Evolutionary conservation across 2,888 invertebrate genomes (phyloP), one percentile per base, ranked within the genome.

Genomic region (Trissolcus japonicus): DNA sequence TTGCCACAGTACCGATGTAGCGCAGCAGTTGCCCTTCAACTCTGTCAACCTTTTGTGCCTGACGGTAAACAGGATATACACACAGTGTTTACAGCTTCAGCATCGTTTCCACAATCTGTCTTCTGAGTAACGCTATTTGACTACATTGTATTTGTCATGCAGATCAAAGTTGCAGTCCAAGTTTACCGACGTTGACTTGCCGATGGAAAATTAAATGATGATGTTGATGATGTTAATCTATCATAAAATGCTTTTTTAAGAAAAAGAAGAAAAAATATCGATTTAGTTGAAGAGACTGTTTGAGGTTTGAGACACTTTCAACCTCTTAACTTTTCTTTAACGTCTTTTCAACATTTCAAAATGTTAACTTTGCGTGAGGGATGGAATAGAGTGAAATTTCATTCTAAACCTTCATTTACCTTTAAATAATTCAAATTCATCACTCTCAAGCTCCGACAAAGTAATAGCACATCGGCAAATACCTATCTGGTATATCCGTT

Each of bases 61-160:
- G 73, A 56, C 57, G 43, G 73, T 78, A 73, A 78, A 78, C 77
- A 78, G 35, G 11, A 59, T 61, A 55, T 67, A 72, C 55, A 46
- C 29, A 66, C 65, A 65, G 61, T 73, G 73, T 73, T 78, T 78
- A 78, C 73, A 65, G 68, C 73, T 68, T 56, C 69, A 55, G 73
- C 77, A 62, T 67, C 72, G 67, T 56, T 69, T 73, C 65, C 67
- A 72, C 62, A 72, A 77, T 77, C 72, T 68, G 72, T 68, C 72
- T 71, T 73, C 77, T 56, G 60, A 68, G 68, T 68, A 73, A 77
- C 61, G 77, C 60, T 73, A 73, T 77, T 77, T 77, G 68, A 56
- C 72, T 72, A 65, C 71, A 63, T 60, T 53, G 76, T 77, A 67
- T 77, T 77, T 77, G 68, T 68, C 19, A 60, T 68, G 68, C 60